Base-by-base conservation (phyloP, 1,140 invertebrate genomes). In the Samia ricini region DNA sequence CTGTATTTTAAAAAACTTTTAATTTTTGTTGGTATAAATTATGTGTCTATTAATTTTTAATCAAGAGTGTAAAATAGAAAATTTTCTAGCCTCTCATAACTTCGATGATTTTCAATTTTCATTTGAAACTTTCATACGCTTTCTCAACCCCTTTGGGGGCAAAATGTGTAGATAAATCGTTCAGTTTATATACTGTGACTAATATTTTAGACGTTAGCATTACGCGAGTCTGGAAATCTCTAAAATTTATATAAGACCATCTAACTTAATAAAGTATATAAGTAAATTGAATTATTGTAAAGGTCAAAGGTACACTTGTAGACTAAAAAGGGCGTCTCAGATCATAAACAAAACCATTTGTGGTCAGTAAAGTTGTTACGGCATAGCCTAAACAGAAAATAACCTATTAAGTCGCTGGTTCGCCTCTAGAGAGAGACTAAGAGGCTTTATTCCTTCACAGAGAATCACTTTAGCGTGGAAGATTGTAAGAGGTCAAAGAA, bases 291-390 rank as follows among this genome's bases (percentile, higher is more conserved):
- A 42, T 42, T 15, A 20, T 20, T 21, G 18, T 20, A 20, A 51
- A 51, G 21, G 19, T 22, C 50, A 51, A 21, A 51, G 15, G 50
- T 51, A 42, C 26, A 26, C 26, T 26, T 26, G 26, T 26, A 8
- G 33, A 42, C 33, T 42, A 42, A 12, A 42, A 42, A 42, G 33
- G 33, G 33, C 33, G 50, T 52, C 50, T n/a, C 52, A 12, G n/a
- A 18, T 55, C 52, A n/a, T 55, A 55, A 55, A 55, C 21, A 55
- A 22, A 23, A 23, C 52, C 1, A 51, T 51, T 51, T 51, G 50
- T 22, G 52, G 52, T 24, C 20, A 55, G 52, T 55, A 23, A 55
- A 55, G 22, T 21, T 23, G 21, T 55, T 55, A 55, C 52, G 21
- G 18, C 22, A 55, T 24, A 55, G 22, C 20, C 20, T 10, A 21